Evolutionary conservation across 2,797 vertebrate genomes (phyloP).

Genomic region (Phrynocephalus vlangalii): DNA sequence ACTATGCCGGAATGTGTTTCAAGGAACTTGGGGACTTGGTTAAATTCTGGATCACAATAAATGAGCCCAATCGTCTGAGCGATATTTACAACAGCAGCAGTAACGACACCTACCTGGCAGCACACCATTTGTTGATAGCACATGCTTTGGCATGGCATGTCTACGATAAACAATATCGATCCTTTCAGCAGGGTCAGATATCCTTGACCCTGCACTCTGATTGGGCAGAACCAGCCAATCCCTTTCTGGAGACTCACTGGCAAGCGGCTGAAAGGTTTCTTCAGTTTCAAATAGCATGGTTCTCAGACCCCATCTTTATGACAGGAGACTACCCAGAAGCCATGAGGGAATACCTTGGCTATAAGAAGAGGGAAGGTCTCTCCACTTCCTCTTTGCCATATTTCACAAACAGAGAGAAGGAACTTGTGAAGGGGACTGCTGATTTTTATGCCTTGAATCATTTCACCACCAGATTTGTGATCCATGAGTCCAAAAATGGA

Average conservation of each 20-base stretch:
- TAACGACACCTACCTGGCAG: slow-evolving; percentile 81
- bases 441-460: slow-evolving; percentile 94
- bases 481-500: slow-evolving; percentile 74
- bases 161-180: slow-evolving; percentile 80
- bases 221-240: slow-evolving; percentile 93
- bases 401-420: slow-evolving; percentile 83
- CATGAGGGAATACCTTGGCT: slow-evolving; percentile 81
- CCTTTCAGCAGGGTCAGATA: slow-evolving; percentile 79
- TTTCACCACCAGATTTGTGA: slow-evolving; percentile 92
- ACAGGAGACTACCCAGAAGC: slow-evolving; percentile 82
- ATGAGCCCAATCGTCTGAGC: slow-evolving; percentile 91
- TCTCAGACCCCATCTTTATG: slow-evolving; percentile 90
- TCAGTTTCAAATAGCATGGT: slow-evolving; percentile 90
- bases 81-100: slow-evolving; percentile 80
- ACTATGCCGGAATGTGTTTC: slow-evolving; percentile 89
- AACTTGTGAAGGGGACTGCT: slow-evolving; percentile 84
- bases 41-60: slow-evolving; percentile 93
- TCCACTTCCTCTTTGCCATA: slow-evolving; percentile 77
- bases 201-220: slow-evolving; percentile 93
- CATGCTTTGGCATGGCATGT: slow-evolving; percentile 89
- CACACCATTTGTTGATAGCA: slow-evolving; percentile 89
- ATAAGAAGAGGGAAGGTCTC: slow-evolving; percentile 74
- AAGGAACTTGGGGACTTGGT: slow-evolving; percentile 88
- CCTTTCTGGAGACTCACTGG: slow-evolving; percentile 83
- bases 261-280: slow-evolving; percentile 86